Percentiles rank a stretch among this genome's conserved stretches.
Conservation (phyloP, 2,888 invertebrate species). For the Andricus curvator region DNA sequence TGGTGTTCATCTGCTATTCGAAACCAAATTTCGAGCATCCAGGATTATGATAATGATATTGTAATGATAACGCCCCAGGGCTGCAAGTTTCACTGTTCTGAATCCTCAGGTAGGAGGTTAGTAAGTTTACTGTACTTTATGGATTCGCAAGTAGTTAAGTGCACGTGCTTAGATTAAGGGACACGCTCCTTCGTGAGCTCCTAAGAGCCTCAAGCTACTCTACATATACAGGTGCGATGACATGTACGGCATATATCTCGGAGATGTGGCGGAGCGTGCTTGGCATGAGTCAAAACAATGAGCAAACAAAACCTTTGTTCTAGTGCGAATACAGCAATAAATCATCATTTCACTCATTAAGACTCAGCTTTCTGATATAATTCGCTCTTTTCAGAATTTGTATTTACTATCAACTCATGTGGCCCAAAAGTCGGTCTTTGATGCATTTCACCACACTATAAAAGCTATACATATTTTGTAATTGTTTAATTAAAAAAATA, state of each 20-base stretch:
- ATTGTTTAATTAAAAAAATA: too few species aligned
- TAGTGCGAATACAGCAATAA: background rate
- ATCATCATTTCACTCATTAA: background rate
- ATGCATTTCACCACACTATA: too few species aligned
- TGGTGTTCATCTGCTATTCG: background rate
- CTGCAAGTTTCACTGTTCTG: background rate
- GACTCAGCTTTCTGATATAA: background rate
- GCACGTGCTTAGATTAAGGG: conserved; percentile 7
- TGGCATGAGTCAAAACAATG: background rate
- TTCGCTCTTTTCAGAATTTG: too few species aligned
- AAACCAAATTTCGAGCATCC: background rate
- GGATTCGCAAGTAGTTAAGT: conserved; percentile 2
- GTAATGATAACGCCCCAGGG: background rate
- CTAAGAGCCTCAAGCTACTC: background rate
- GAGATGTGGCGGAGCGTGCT: background rate
- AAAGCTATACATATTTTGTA: too few species aligned
- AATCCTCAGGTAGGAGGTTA: conserved; percentile 1
- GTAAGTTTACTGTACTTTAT: background rate
- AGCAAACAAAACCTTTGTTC: background rate
- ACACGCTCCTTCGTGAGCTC: conserved; percentile 1
- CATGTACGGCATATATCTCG: background rate
- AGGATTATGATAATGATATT: background rate
- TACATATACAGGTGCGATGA: background rate
- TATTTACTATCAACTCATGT: too few species aligned
- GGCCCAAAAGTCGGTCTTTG: too few species aligned